Percentiles rank a stretch among this genome's conserved stretches.
Conservation (phyloP, 2,797 vertebrate species). For the Neoniphon sammara region DNA sequence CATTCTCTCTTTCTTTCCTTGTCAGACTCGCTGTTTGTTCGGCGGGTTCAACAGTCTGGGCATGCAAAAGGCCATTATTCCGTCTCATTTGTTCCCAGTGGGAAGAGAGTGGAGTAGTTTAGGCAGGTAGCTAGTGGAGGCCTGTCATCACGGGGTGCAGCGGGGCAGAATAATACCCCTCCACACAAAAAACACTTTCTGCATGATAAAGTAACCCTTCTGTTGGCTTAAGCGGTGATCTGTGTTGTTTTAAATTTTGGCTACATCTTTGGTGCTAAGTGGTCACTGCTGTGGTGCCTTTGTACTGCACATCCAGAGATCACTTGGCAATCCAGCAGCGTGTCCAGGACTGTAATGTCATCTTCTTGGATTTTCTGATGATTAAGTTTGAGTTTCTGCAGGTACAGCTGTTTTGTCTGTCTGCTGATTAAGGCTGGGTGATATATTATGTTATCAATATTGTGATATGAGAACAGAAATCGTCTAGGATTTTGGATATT, state of each 20-base stretch:
- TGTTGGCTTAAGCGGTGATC: neutral
- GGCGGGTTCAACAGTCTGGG: slow-evolving; percentile 49
- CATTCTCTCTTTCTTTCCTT: slow-evolving; percentile 45
- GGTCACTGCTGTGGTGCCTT: neutral
- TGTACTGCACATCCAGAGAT: neutral
- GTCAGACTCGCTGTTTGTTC: slow-evolving; percentile 60
- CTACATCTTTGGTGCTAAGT: slow-evolving; percentile 3
- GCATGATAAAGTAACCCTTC: slow-evolving; percentile 51
- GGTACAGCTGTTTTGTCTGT: slow-evolving; percentile 1
- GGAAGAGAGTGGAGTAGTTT: slow-evolving; percentile 55
- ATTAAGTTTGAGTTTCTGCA: neutral
- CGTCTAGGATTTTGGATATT: no score
- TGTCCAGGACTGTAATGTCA: neutral
- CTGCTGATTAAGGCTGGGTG: no score
- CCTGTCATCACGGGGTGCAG: slow-evolving; percentile 63
- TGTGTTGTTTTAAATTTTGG: neutral
- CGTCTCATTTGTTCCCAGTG: slow-evolving; percentile 67
- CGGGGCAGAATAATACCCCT: slow-evolving; percentile 66
- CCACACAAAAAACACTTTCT: slow-evolving; percentile 36
- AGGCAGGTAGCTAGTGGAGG: slow-evolving; percentile 49
- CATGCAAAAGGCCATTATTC: slow-evolving; percentile 71
- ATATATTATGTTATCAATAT: no score
- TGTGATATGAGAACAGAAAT: no score
- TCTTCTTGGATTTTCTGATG: neutral
- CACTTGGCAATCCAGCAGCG: slow-evolving; percentile 2